A percentile compares a stretch with the other conserved stretches of the same genome.
Conservation (phyloP, 2,888 invertebrate genomes). For the Polymixis flavicincta region DNA sequence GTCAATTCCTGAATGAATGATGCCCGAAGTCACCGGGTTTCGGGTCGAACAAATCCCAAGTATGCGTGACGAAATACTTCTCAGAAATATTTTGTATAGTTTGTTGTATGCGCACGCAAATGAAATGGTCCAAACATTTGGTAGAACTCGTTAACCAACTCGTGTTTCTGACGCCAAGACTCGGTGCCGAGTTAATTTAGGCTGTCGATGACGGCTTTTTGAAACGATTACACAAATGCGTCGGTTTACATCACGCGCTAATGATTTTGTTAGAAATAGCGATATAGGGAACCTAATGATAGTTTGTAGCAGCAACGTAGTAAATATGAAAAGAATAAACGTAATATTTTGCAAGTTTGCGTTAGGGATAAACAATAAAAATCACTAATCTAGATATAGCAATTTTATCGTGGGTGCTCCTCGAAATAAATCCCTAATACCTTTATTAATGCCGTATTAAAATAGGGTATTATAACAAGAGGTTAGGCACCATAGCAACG, state of each 20-base stretch:
- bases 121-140: conserved; percentile 78
- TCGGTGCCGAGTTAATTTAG: conserved; percentile 72
- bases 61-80: conserved; percentile 78
- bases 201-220: conserved; percentile 71
- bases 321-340: conserved; percentile 2
- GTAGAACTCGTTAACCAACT: conserved; percentile 78
- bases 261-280: conserved; percentile 54
- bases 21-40: conserved; percentile 72
- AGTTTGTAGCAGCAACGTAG: conserved; percentile 6
- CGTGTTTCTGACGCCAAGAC: conserved; percentile 73
- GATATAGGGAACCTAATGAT: conserved; percentile 29
- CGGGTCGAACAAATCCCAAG: conserved; percentile 77
- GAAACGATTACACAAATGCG: conserved; percentile 71
- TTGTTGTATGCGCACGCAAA: conserved; percentile 79
- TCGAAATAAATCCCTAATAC: conserved; percentile 56
- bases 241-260: conserved; percentile 63
- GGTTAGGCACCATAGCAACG: conserved; percentile 69
- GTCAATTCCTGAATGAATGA: conserved; percentile 77
- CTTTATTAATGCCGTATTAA: conserved; percentile 69
- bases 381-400: conserved; percentile 21
- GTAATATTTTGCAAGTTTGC: conserved; percentile 11
- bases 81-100: conserved; percentile 81
- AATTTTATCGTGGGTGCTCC: conserved; percentile 31
- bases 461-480: conserved; percentile 67
- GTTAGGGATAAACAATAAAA: conserved; percentile 8